Base-by-base conservation (phyloP, 2,797 vertebrate species). In the Discoglossus pictus region DNA sequence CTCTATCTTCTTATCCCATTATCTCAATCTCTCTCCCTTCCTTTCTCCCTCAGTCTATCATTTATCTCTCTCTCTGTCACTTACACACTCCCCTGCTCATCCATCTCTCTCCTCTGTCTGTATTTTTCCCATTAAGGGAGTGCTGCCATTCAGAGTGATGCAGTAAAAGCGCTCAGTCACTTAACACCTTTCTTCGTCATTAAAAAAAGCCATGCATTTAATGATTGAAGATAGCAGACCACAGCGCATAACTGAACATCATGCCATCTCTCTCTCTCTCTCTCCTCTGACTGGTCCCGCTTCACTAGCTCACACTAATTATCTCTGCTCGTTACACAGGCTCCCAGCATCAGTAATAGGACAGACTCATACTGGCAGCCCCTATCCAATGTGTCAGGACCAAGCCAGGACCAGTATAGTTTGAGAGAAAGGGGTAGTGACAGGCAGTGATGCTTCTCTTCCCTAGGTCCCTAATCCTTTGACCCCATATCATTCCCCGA, bases 51-150 rank as follows among this genome's bases (percentile, higher is more conserved):
- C 27, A 46, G 24, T 34, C 44, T 62, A 62, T 61, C 48, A 69
- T 70, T 68, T 63, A 56, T 62, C 58, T 62, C 16, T 48, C 64
- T 59, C 17, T 50, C 24, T 64, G 60, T 42, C 65, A 68, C 47
- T 51, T 20, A 59, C 46, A 24, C 24, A 3, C 18, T 12, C 24
- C 62, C 16, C 17, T 8, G 20, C 18, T 11, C 52, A 62, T 69
- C 43, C 18, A 58, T 51, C 68, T 39, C 38, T 53, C 4, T 44
- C 43, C 9, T 43, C 16, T 18, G 51, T 23, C 52, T 60, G 56
- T 61, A 53, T 44, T 55, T 63, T 63, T 56, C 34, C 50, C 43
- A 70, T 62, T 62, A 69, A 54, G 51, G 17, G n/a, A 12, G 50
- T 46, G 24, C 44, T 31, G 34, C 40, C 44, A 11, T 55, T 47